These are phyloP conservation scores for Protomyctophum bolini DNA, from an alignment of 2,113 vertebrate genomes.

Conservation along the genomic window DNA sequence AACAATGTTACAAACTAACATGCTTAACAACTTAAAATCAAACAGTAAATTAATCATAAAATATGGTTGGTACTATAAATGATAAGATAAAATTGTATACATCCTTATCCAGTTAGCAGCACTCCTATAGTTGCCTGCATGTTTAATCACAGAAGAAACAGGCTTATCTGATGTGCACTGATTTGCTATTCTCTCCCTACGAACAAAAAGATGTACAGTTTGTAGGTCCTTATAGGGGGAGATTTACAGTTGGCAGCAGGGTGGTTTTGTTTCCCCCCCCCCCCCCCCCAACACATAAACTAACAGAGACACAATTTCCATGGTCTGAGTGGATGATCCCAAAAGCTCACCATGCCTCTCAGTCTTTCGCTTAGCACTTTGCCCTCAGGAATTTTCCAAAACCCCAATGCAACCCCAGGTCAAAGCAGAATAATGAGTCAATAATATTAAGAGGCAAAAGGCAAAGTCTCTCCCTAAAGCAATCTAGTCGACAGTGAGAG, in stretches of 20 bases:
- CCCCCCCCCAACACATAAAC: neutral
- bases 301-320: constrained; percentile 2
- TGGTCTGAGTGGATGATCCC: neutral
- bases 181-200: neutral
- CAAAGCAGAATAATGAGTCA: constrained; percentile 37
- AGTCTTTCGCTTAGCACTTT: constrained; percentile 8
- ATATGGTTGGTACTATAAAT: too few relatives aligned
- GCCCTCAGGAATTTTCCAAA: constrained; percentile 23
- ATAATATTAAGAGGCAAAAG: constrained; percentile 18
- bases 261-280: neutral
- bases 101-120: too few relatives aligned
- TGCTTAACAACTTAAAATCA: too few relatives aligned
- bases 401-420: constrained; percentile 21
- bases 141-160: too few relatives aligned
- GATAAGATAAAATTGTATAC: too few relatives aligned
- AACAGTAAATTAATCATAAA: too few relatives aligned
- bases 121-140: too few relatives aligned
- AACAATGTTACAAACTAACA: too few relatives aligned
- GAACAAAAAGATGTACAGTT: too few relatives aligned
- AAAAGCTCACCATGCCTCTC: constrained; percentile 17
- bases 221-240: too few relatives aligned
- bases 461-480: neutral
- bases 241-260: neutral
- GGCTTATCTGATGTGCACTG: neutral
- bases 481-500: neutral